These are phyloP conservation scores for Pseudomyrmex concolor DNA, from an alignment of 1,140 invertebrate species.

Conservation along the genomic window DNA sequence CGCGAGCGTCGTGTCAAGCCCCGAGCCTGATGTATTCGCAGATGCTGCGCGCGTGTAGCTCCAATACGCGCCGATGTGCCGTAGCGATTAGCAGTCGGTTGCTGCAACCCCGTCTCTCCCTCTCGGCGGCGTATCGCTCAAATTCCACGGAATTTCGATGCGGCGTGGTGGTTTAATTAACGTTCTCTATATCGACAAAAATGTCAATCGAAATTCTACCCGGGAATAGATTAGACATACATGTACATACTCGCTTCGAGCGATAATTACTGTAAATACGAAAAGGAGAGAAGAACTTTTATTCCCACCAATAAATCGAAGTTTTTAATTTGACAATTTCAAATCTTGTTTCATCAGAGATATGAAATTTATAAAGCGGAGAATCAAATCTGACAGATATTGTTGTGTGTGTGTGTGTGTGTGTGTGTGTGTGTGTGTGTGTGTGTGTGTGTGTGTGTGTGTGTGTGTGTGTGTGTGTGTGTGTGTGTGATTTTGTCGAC, in stretches of 20 bases:
- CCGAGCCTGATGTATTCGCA: slow-evolving; percentile 74
- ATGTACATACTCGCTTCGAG: slow-evolving; percentile 12
- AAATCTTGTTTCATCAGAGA: background rate
- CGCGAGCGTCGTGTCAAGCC: slow-evolving; percentile 65
- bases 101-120: slow-evolving; percentile 6
- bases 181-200: slow-evolving; percentile 58
- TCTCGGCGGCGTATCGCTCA: slow-evolving; percentile 47
- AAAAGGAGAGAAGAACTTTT: background rate
- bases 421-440: no score
- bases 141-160: slow-evolving; percentile 57
- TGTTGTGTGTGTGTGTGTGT: no score
- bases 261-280: slow-evolving; percentile 44
- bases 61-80: slow-evolving; percentile 70
- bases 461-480: no score
- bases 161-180: slow-evolving; percentile 51
- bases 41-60: slow-evolving; percentile 73
- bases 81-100: slow-evolving; percentile 63
- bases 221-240: slow-evolving; percentile 43
- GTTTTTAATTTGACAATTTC: background rate
- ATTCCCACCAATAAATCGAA: background rate
- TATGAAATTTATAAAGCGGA: background rate
- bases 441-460: no score
- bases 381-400: background rate
- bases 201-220: slow-evolving; percentile 54
- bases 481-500: background rate